Evolutionary conservation across 37 sponge, comb jelly and placozoan genomes (phyloP), one percentile per base, ranked within the genome.

Genomic region (Corticium candelabrum): DNA sequence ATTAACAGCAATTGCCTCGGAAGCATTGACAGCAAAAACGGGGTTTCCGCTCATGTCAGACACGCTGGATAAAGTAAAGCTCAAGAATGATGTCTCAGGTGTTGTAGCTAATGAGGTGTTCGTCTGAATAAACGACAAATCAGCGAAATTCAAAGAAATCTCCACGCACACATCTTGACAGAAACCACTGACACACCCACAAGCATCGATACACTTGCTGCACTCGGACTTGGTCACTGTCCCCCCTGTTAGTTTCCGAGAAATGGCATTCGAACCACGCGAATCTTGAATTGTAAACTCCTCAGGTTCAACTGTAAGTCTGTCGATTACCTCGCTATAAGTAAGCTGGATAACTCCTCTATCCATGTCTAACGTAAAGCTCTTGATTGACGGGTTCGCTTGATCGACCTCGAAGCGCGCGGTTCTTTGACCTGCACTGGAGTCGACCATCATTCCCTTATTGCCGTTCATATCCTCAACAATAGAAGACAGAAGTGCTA

Each of bases 361-460:
- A 41, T 86, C 82, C 77, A 94, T 67, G 57, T 94, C 89, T 2
- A 94, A 80, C 15, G 57, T 31, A 67, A 90, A 94, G 29, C 36
- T 36, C 3, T 43, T 3, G 40, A 94, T 68, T 1, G 40, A 72
- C 7, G 95, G 91, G 30, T 37, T 40, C 39, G 80, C 84, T 1
- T 74, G 43, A 76, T 94, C 95, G 35, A 29, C 40, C 21, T 71
- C 74, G 41, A 69, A 88, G 0, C 41, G 34, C 41, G 75, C 43
- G 15, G 86, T 86, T 38, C 69, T 37, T n/a, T n/a, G n/a, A n/a
- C n/a, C n/a, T n/a, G n/a, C n/a, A n/a, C n/a, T n/a, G n/a, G n/a
- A n/a, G n/a, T n/a, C n/a, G 0, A 21, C 15, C 1, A 93, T 77
- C 1, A 37, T 41, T 7, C 88, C 85, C 37, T 82, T 82, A 40